phyloP scores from a whole-genome alignment of 1,140 invertebrate species.

The Ostrea denselamellosa region DNA sequence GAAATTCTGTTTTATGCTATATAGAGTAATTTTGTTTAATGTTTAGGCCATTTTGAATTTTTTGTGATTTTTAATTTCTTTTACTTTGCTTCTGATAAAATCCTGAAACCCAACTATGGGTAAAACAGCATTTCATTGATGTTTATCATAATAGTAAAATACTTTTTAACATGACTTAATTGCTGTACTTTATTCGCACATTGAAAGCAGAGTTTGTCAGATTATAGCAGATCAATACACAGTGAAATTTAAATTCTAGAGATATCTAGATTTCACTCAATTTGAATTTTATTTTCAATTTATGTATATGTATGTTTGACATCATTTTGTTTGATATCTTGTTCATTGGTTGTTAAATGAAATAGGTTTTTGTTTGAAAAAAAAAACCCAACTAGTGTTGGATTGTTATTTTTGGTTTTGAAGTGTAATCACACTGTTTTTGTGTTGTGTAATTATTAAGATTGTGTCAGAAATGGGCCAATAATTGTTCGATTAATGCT shows the following conservation, averaged over 20 bases:
- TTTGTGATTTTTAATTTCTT: neutral
- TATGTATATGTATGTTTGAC: neutral
- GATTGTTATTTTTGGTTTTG: neutral
- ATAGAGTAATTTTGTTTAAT: neutral
- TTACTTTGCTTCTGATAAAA: neutral
- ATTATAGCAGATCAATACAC: neutral
- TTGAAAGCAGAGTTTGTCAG: neutral
- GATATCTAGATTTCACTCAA: neutral
- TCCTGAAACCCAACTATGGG: neutral
- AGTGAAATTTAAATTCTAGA: neutral
- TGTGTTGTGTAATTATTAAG: neutral
- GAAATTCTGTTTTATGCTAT: no score
- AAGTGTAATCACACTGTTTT: neutral
- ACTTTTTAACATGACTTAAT: neutral
- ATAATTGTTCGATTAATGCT: conserved; percentile 18
- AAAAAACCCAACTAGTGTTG: neutral
- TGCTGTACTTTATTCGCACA: neutral
- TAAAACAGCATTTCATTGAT: neutral
- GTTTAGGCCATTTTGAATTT: neutral
- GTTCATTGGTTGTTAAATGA: neutral
- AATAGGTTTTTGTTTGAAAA: neutral
- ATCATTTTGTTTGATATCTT: neutral
- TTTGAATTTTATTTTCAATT: neutral
- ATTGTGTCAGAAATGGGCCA: conserved; percentile 7
- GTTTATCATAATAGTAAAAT: neutral